phyloP scores from a whole-genome alignment of 1,140 invertebrate species.

The Plodia interpunctella region DNA sequence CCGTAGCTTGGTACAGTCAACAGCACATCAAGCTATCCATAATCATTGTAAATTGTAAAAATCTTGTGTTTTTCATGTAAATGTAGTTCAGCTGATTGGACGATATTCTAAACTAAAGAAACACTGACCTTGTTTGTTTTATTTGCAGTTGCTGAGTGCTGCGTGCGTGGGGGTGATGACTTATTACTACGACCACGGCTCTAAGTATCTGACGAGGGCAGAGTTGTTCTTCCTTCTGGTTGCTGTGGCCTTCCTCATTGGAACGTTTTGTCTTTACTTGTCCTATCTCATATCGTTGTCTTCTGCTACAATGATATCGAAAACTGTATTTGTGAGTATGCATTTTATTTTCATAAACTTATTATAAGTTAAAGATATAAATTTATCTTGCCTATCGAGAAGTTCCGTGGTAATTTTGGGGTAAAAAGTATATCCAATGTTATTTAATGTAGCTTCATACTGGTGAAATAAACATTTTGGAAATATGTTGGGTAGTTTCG shows the following conservation, averaged over 20 bases:
- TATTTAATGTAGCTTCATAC: too few relatives aligned
- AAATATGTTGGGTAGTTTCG: too few relatives aligned
- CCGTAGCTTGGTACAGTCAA: too few relatives aligned
- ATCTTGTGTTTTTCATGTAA: too few relatives aligned
- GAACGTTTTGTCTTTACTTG: slow-evolving; percentile 84
- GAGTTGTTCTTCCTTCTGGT: slow-evolving; percentile 87
- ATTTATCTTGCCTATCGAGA: too few relatives aligned
- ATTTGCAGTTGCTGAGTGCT: slow-evolving; percentile 83
- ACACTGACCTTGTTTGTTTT: slow-evolving; percentile 10
- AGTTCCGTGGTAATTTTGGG: too few relatives aligned
- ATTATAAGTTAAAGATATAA: too few relatives aligned
- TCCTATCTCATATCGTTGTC: slow-evolving; percentile 86
- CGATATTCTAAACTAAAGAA: too few relatives aligned
- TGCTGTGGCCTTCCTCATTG: slow-evolving; percentile 85
- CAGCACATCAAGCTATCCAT: too few relatives aligned
- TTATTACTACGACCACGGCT: slow-evolving; percentile 75
- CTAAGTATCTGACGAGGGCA: slow-evolving; percentile 37
- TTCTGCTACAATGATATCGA: slow-evolving; percentile 87
- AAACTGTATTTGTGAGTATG: slow-evolving; percentile 90
- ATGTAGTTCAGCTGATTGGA: not conserved
- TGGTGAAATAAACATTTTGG: too few relatives aligned
- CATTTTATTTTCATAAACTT: not conserved
- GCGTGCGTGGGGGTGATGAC: slow-evolving; percentile 83
- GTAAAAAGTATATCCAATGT: too few relatives aligned
- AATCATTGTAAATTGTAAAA: too few relatives aligned